Base-by-base conservation (phyloP, 2,113 vertebrate species). In the Labrus mixtus region DNA sequence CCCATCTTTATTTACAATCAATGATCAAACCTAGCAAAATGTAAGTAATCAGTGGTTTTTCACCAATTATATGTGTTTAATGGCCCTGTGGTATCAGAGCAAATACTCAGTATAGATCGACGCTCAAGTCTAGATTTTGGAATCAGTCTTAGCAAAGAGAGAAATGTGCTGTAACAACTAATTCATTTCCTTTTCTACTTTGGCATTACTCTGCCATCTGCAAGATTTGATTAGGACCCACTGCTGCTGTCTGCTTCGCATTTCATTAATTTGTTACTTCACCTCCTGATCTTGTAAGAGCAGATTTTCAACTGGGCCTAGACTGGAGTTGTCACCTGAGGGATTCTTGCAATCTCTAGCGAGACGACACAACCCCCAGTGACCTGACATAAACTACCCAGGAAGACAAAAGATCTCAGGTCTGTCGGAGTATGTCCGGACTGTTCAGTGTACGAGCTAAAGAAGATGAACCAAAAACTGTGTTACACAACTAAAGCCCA, bases 251-350 rank as follows among this genome's bases (percentile, higher is more conserved):
- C 50, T 61, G 62, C 45, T 58, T 64, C 4, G 0, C 41, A 74
- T 69, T 83, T 55, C 58, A 68, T 83, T 75, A 81, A 79, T 22
- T 17, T 29, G 74, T 55, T 80, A 60, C 76, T 82, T 56, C 57
- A 36, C 20, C 54, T 23, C 3, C 68, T 86, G 61, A 81, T 77
- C 55, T 59, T 57, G 5, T 75, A 64, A 76, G 17, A 64, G 54
- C 64, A 60, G 55, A 85, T 84, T 68, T 82, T 59, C 63, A 53
- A 57, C 17, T 29, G 23, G 61, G 10, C 36, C 23, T 19, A 0
- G 16, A 62, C 68, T 60, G 55, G 20, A 48, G 20, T 41, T 60
- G 29, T 45, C 22, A 72, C 45, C 17, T 17, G 25, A 67, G 59
- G 54, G 61, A 76, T 22, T 73, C 54, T 72, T 50, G 33, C n/a